Evolutionary conservation across 2,888 invertebrate species (phyloP), one percentile per base, ranked within the genome.

Genomic region (Apotomis capreana): DNA sequence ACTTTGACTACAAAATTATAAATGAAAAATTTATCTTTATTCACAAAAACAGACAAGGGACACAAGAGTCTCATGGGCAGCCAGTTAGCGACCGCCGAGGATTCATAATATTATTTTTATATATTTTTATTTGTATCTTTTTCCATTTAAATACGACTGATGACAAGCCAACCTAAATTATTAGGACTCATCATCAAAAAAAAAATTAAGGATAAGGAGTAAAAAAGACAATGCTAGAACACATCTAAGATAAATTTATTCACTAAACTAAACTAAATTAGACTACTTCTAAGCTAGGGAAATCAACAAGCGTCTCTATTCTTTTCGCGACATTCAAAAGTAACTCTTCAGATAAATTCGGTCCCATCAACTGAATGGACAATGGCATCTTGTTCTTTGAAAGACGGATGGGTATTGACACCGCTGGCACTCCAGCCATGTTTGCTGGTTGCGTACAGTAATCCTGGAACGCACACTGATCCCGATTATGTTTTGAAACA

Each of bases 381-480:
- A 99, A 89, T 0, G 99, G 99, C 70, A 99, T 87, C 4, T 96
- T 95, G 68, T 94, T 94, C 44, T 86, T 87, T 0, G 98, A 97
- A 46, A 98, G 87, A 69, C 94, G 94, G 65, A 98, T 95, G 0
- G 99, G 99, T 75, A 99, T 89, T 3, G 96, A 96, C 26, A 99
- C 86, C 0, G 99, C 99, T 9, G 99, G 99, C 70, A 98, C 94
- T 1, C 99, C 99, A 52, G 99, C 98, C 97, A 99, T 97, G 86
- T 99, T 99, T 0, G 97, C 97, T 0, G 99, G 97, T 83, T 98
- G 98, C 0, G 99, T 99, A 83, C 98, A 99, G 84, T 96, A 98
- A 91, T 99, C 99, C 84, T 98, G 97, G 58, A 96, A 93, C 0
- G 97, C 96, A 86, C 97, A 97, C 82, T 98, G 97, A 81, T 97